phyloP scores from a whole-genome alignment of 2,888 invertebrate species.

The Drosophila macrospina region DNA sequence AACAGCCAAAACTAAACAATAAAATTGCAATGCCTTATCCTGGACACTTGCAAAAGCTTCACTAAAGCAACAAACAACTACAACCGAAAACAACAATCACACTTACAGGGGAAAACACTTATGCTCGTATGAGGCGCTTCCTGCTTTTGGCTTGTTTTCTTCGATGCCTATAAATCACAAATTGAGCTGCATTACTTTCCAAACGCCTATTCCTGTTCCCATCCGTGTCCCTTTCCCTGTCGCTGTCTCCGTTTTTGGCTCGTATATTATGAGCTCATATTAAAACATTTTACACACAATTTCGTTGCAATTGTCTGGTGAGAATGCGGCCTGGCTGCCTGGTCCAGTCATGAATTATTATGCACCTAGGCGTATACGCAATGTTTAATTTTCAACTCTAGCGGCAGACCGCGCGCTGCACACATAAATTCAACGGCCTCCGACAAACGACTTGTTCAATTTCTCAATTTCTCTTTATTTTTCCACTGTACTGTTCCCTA shows the following conservation, averaged over 20 bases:
- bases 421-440: constrained; percentile 77
- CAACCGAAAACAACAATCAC: constrained; percentile 38
- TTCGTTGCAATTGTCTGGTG: constrained; percentile 62
- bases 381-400: constrained; percentile 81
- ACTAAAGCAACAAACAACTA: constrained; percentile 40
- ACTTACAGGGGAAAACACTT: constrained; percentile 52
- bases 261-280: constrained; percentile 78
- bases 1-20: constrained; percentile 65
- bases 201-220: constrained; percentile 2
- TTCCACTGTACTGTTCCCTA: constrained; percentile 18
- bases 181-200: constrained; percentile 68
- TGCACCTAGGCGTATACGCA: constrained; percentile 82
- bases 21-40: constrained; percentile 57
- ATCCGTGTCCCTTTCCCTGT: constrained; percentile 23
- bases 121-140: constrained; percentile 30
- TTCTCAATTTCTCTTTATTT: constrained; percentile 75
- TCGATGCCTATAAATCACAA: constrained; percentile 69
- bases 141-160: constrained; percentile 32
- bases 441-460: constrained; percentile 81
- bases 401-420: constrained; percentile 46
- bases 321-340: constrained; percentile 28
- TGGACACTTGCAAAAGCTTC: constrained; percentile 20
- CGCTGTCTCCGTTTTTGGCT: constrained; percentile 38
- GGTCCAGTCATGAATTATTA: constrained; percentile 74
- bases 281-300: constrained; percentile 81